phyloP scores from a whole-genome alignment of 2,113 vertebrate species.

The Anser brachyrhynchus region DNA sequence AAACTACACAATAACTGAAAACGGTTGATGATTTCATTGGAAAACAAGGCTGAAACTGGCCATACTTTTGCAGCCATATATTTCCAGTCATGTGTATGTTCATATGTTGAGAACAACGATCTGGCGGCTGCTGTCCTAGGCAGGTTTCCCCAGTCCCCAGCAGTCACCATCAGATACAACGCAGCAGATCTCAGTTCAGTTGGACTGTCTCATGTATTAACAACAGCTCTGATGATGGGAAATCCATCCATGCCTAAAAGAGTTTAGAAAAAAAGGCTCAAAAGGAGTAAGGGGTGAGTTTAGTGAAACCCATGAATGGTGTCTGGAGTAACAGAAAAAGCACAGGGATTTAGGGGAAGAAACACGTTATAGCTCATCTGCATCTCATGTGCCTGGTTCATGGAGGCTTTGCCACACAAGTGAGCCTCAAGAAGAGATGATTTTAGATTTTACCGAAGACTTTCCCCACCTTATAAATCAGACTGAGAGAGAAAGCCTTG shows the following conservation, averaged over 20 bases:
- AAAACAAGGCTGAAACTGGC: neutral
- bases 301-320: neutral
- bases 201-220: neutral
- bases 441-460: neutral
- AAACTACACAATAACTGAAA: neutral
- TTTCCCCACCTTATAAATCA: neutral
- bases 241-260: neutral
- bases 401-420: neutral
- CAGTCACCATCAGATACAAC: neutral
- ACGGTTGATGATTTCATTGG: neutral
- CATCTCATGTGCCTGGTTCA: neutral
- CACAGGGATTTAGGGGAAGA: neutral
- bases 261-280: neutral
- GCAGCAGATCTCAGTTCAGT: neutral
- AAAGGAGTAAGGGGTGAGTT: neutral
- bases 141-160: neutral
- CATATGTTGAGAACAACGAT: neutral
- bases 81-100: no score
- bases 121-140: neutral
- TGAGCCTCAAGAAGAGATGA: neutral
- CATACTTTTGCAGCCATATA: neutral
- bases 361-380: fast-evolving
- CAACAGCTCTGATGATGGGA: neutral
- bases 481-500: neutral
- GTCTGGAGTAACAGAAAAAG: neutral